A percentile compares a stretch with the other conserved stretches of the same genome.
phyloP scores from a whole-genome alignment of 2,113 vertebrate genomes.

The Polyodon spathula region DNA sequence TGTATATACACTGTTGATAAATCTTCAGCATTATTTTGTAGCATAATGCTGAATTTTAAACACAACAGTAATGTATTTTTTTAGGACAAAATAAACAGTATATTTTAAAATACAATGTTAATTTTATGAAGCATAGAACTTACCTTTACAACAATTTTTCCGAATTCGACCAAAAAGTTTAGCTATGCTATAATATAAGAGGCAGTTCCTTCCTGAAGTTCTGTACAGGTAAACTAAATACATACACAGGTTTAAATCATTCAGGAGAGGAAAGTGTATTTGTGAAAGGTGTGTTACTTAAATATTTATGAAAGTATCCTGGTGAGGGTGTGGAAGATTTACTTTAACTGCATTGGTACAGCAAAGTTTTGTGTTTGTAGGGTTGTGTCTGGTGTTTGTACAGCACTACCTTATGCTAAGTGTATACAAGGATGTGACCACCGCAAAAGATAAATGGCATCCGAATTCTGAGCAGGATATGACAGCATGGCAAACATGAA shows the following conservation, averaged over 20 bases:
- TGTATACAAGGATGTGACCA: constrained; percentile 5
- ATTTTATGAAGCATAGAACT: too few species aligned
- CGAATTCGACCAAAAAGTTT: too few species aligned
- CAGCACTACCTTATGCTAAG: too few species aligned
- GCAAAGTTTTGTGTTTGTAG: constrained; percentile 12
- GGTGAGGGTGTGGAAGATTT: constrained; percentile 54
- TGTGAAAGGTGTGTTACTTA: constrained; percentile 67
- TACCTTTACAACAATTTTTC: too few species aligned
- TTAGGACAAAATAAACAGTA: too few species aligned
- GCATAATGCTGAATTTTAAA: too few species aligned
- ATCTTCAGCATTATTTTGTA: too few species aligned
- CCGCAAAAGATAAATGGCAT: constrained; percentile 8
- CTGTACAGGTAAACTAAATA: not conserved
- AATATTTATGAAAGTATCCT: constrained; percentile 66
- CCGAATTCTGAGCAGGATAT: constrained; percentile 47
- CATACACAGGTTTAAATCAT: constrained; percentile 48
- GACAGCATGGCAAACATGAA: constrained; percentile 19
- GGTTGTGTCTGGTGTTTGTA: constrained; percentile 33
- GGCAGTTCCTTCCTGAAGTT: not conserved
- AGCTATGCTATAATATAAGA: too few species aligned
- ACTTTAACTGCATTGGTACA: constrained; percentile 10
- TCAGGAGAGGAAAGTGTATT: constrained; percentile 54
- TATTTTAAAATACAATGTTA: too few species aligned
- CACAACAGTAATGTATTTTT: too few species aligned
- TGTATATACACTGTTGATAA: too few species aligned